Conservation (phyloP, 2,888 invertebrate species). For the Pemphredon lugubris region DNA sequence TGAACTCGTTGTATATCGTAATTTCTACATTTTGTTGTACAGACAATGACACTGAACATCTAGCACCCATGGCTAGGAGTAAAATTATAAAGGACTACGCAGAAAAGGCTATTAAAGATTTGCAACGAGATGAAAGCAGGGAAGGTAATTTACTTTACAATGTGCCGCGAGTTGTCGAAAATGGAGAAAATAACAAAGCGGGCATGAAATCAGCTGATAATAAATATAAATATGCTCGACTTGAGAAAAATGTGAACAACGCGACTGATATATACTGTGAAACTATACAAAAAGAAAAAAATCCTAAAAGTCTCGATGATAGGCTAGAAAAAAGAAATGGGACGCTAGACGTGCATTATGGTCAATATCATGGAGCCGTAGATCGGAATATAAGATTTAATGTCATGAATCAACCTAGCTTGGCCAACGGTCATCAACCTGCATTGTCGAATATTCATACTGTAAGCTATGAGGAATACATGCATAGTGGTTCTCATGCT, state of each 20-base stretch:
- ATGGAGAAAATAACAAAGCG: conserved; percentile 50
- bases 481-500: conserved; percentile 64
- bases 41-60: conserved; percentile 37
- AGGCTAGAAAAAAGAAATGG: conserved; percentile 65
- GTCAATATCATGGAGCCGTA: conserved; percentile 28
- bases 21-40: not conserved
- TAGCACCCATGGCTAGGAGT: conserved; percentile 38
- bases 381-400: conserved; percentile 30
- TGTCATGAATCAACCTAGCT: conserved; percentile 37
- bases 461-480: conserved; percentile 75
- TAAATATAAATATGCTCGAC: conserved; percentile 27
- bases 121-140: conserved; percentile 58
- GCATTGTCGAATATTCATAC: conserved; percentile 65
- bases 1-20: no score
- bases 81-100: conserved; percentile 70
- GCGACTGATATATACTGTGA: conserved; percentile 25
- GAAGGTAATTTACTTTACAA: conserved; percentile 33
- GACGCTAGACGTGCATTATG: conserved; percentile 50
- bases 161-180: conserved; percentile 36
- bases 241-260: conserved; percentile 22
- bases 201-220: conserved; percentile 13
- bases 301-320: conserved; percentile 20
- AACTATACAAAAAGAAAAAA: conserved; percentile 33
- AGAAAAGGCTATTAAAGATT: conserved; percentile 68
- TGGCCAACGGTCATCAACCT: conserved; percentile 64